These are phyloP conservation scores for Leptinotarsa peninsularis DNA, from an alignment of 2,888 invertebrate genomes.

Conservation along the genomic window DNA sequence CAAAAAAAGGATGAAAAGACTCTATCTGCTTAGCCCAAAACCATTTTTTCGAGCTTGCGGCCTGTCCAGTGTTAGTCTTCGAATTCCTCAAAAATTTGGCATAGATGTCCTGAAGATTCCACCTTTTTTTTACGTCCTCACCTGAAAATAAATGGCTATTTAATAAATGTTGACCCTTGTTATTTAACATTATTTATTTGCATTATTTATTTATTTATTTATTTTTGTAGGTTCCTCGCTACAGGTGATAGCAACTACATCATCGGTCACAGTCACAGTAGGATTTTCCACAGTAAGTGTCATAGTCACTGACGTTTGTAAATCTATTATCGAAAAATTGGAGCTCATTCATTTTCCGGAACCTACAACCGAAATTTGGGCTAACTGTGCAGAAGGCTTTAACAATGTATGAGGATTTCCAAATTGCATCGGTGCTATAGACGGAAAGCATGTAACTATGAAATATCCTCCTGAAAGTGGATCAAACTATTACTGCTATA, in stretches of 20 bases:
- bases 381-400: conserved; percentile 36
- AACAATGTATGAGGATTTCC: background rate
- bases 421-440: background rate
- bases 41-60: conserved; percentile 36
- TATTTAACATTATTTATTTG: too few species aligned
- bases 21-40: conserved; percentile 33
- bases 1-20: conserved; percentile 28
- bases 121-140: conserved; percentile 44
- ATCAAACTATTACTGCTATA: conserved; percentile 43
- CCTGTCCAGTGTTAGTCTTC: conserved; percentile 39
- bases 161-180: background rate
- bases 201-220: too few species aligned
- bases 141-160: conserved; percentile 30
- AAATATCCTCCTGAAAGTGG: conserved; percentile 44
- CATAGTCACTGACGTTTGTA: conserved; percentile 43
- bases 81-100: conserved; percentile 34
- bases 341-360: conserved; percentile 11
- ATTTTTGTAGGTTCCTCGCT: conserved; percentile 46
- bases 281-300: conserved; percentile 44
- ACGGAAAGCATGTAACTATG: conserved; percentile 46
- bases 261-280: conserved; percentile 45
- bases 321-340: conserved; percentile 23
- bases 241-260: conserved; percentile 43
- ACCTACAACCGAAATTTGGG: conserved; percentile 42
- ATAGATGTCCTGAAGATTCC: conserved; percentile 46